A percentile compares a stretch with the other conserved stretches of the same genome.
Evolutionary conservation across 2,888 invertebrate genomes (phyloP).

Genomic region (Mallateleia sp.): DNA sequence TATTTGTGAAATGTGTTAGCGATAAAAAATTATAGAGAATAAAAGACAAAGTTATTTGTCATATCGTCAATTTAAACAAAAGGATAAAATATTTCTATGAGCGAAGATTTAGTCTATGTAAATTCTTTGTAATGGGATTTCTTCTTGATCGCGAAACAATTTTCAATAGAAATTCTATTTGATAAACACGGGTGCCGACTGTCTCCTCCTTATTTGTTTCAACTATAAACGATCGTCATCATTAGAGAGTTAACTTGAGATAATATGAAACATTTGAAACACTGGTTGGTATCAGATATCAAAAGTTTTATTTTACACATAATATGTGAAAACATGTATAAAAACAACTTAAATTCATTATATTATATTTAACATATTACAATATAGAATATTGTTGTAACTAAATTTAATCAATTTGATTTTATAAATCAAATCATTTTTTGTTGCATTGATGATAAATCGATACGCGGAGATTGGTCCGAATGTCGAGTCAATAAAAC

Average conservation of each 20-base stretch:
- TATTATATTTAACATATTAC: too few relatives aligned
- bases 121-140: background rate
- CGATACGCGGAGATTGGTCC: conserved; percentile 53
- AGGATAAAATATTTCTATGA: background rate
- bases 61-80: too few relatives aligned
- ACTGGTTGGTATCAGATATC: background rate
- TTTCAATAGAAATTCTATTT: background rate
- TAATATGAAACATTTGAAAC: background rate
- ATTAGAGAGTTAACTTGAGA: background rate
- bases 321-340: too few relatives aligned
- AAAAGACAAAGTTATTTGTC: background rate
- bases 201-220: conserved; percentile 54
- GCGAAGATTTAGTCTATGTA: background rate
- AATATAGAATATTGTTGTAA: too few relatives aligned
- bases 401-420: too few relatives aligned
- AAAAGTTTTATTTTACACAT: too few relatives aligned
- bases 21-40: background rate
- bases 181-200: conserved; percentile 51
- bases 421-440: too few relatives aligned
- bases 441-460: conserved; percentile 54
- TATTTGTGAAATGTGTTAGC: background rate
- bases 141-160: background rate
- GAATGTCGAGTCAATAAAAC: conserved; percentile 69
- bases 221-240: conserved; percentile 49
- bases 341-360: too few relatives aligned